A percentile compares a stretch with the other conserved stretches of the same genome.
These are phyloP conservation scores for Orchesellides sinensis DNA, from an alignment of 2,888 invertebrate species.

Conservation along the genomic window DNA sequence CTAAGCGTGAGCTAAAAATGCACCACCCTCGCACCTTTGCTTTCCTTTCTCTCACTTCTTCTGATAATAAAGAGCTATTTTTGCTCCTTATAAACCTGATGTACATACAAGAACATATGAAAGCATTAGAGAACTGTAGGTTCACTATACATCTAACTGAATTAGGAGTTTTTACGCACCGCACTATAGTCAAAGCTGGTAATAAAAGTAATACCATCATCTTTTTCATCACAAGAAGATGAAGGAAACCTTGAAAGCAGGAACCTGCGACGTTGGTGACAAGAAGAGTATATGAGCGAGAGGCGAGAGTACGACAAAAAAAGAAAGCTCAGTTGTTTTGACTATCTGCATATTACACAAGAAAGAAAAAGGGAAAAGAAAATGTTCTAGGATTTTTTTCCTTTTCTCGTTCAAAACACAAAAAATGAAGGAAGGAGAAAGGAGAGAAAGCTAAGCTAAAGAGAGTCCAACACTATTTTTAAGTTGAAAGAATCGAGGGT, in stretches of 20 bases:
- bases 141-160: neutral
- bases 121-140: too few species aligned
- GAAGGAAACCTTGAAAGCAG: slow-evolving; percentile 11
- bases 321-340: neutral
- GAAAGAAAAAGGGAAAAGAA: neutral
- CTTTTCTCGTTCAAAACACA: neutral
- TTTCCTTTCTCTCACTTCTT: too few species aligned
- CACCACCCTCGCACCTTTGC: neutral
- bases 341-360: neutral
- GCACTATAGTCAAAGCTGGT: slow-evolving; percentile 21
- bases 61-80: too few species aligned
- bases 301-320: neutral
- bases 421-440: slow-evolving; percentile 5
- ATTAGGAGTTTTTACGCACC: neutral
- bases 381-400: neutral
- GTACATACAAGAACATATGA: too few species aligned
- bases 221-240: slow-evolving; percentile 17
- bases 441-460: neutral
- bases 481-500: slow-evolving; percentile 61
- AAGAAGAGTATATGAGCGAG: neutral
- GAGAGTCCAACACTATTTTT: neutral
- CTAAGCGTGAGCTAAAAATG: neutral
- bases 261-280: neutral
- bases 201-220: slow-evolving; percentile 26
- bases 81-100: neutral